A percentile compares a stretch with the other conserved stretches of the same genome.
These are phyloP conservation scores for Papilio elwesi DNA, from an alignment of 2,888 invertebrate species.

Conservation along the genomic window DNA sequence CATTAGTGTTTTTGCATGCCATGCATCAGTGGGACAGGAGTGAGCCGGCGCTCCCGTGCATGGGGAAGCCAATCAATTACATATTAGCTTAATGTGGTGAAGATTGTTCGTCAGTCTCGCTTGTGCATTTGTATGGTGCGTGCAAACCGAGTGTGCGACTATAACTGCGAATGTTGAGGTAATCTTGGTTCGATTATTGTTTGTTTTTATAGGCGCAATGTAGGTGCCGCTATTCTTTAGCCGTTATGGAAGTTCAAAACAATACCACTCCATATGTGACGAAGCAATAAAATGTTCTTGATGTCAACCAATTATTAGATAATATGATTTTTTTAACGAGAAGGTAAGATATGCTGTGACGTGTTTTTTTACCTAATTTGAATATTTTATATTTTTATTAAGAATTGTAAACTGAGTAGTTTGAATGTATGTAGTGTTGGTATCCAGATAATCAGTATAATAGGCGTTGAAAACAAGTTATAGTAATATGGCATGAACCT, in stretches of 20 bases:
- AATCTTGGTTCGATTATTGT: conserved; percentile 66
- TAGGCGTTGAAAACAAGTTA: too few species aligned
- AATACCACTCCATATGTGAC: conserved; percentile 13
- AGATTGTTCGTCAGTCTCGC: conserved; percentile 66
- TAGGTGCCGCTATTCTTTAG: conserved; percentile 25
- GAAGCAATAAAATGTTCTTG: conserved; percentile 13
- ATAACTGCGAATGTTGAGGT: conserved; percentile 49
- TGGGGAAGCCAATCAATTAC: conserved; percentile 80
- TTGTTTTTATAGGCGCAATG: conserved; percentile 46
- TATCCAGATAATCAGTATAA: too few species aligned
- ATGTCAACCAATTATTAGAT: conserved; percentile 12
- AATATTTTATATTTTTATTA: too few species aligned
- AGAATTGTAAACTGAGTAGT: too few species aligned
- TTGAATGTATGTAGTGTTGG: too few species aligned
- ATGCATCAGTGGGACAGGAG: conserved; percentile 79
- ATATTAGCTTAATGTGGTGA: conserved; percentile 81
- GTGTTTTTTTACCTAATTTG: background rate
- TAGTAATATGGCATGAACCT: too few species aligned
- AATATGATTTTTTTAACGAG: background rate
- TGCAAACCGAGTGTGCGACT: conserved; percentile 57
- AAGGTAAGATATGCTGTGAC: background rate
- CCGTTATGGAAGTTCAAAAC: conserved; percentile 28
- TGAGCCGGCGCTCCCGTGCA: conserved; percentile 65
- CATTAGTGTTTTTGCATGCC: conserved; percentile 80
- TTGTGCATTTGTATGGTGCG: conserved; percentile 69